These are phyloP conservation scores for Fissipunctia ypsillon DNA, from an alignment of 2,888 invertebrate species.

Conservation along the genomic window DNA sequence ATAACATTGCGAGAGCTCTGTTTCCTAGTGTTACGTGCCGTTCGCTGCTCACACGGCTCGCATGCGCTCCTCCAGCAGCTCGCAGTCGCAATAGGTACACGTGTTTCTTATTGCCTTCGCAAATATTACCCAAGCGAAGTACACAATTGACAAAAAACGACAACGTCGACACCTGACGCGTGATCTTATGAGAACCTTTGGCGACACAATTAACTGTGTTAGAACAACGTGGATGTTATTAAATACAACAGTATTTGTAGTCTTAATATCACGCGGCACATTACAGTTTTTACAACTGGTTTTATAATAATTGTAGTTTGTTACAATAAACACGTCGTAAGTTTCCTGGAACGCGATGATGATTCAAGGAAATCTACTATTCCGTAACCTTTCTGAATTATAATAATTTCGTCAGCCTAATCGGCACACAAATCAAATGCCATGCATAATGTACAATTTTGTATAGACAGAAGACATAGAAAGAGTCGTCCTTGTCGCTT, in stretches of 20 bases:
- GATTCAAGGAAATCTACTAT: constrained; percentile 87
- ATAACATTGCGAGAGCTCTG: constrained; percentile 79
- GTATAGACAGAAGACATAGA: constrained; percentile 86
- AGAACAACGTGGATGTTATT: constrained; percentile 3
- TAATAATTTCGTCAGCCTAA: constrained; percentile 85
- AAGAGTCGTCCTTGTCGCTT: constrained; percentile 90
- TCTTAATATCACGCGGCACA: neutral
- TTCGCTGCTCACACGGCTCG: constrained; percentile 63
- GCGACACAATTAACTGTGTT: constrained; percentile 10
- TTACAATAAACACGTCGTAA: constrained; percentile 71
- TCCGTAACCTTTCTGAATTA: constrained; percentile 85
- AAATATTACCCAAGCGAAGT: constrained; percentile 72
- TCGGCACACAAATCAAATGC: constrained; percentile 86
- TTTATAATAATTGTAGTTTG: constrained; percentile 58
- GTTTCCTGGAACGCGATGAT: constrained; percentile 80
- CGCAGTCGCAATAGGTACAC: constrained; percentile 61
- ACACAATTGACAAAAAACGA: constrained; percentile 64
- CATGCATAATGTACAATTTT: constrained; percentile 86
- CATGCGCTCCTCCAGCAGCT: constrained; percentile 68
- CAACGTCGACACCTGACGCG: constrained; percentile 11
- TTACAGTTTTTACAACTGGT: constrained; percentile 56
- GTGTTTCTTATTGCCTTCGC: constrained; percentile 70
- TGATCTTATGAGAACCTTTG: constrained; percentile 42
- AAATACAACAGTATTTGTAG: constrained; percentile 4
- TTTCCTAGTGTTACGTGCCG: constrained; percentile 85